A percentile compares a stretch with the other conserved stretches of the same genome.
These are phyloP conservation scores for Solenopsis fugax DNA, from an alignment of 1,140 invertebrate species.

Conservation along the genomic window DNA sequence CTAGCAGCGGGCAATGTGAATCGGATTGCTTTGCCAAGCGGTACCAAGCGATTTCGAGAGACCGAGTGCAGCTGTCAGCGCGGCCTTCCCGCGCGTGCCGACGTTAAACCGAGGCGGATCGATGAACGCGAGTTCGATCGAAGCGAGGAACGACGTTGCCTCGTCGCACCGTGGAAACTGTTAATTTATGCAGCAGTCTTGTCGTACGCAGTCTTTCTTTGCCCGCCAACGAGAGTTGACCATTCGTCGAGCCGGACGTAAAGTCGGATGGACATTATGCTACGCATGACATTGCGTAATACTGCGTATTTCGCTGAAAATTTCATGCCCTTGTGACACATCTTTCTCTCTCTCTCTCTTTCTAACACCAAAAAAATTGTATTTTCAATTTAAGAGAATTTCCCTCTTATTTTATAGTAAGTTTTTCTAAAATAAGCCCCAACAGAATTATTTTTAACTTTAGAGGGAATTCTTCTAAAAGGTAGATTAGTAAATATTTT, in stretches of 20 bases:
- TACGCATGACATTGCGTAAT: neutral
- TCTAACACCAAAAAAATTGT: neutral
- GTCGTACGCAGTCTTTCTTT: neutral
- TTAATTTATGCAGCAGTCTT: conserved; percentile 55
- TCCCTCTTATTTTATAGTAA: too few species aligned
- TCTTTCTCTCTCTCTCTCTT: neutral
- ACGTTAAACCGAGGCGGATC: conserved; percentile 20
- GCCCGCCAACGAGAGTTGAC: neutral
- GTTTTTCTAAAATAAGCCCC: too few species aligned
- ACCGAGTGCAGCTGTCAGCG: conserved; percentile 13
- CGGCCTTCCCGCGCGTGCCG: neutral
- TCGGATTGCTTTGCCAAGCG: conserved; percentile 54
- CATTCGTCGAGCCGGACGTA: neutral
- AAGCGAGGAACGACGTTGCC: neutral
- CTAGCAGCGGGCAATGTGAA: neutral
- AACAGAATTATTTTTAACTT: too few species aligned
- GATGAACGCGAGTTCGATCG: conserved; percentile 50
- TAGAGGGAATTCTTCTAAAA: too few species aligned
- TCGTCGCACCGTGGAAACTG: neutral
- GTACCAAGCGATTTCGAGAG: conserved; percentile 50
- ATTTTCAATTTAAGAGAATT: too few species aligned
- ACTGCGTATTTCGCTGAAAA: neutral
- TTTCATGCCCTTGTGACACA: neutral
- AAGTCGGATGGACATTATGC: neutral
- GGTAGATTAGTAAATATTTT: too few species aligned